These are phyloP conservation scores for Mormyrus proboscirostris DNA, from an alignment of 2,797 vertebrate species.

Conservation along the genomic window DNA sequence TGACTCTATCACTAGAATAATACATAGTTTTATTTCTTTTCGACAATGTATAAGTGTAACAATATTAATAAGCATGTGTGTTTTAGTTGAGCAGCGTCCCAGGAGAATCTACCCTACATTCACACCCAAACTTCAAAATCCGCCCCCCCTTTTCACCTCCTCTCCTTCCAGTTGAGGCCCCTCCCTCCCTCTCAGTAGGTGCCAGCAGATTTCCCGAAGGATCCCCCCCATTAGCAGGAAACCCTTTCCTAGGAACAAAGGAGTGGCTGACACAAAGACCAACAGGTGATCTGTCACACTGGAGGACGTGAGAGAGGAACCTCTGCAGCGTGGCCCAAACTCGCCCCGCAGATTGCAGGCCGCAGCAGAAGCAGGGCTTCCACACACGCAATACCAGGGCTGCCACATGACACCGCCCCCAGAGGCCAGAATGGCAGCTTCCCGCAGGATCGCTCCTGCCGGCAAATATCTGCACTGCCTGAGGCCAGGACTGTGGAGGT, in stretches of 20 bases:
- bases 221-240: neutral
- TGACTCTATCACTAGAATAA: neutral
- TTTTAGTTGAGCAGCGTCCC: neutral
- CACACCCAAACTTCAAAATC: neutral
- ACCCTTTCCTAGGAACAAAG: neutral
- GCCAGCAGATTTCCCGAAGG: neutral
- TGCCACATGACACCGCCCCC: neutral
- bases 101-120: neutral
- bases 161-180: neutral
- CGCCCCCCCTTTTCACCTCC: neutral
- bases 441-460: neutral
- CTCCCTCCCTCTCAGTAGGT: neutral
- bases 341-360: neutral
- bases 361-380: neutral
- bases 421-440: neutral
- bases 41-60: neutral
- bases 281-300: neutral
- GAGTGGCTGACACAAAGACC: neutral
- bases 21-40: neutral
- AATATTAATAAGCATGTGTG: neutral
- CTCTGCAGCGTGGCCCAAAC: neutral
- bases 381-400: neutral
- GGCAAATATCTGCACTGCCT: neutral
- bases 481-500: constrained; percentile 13
- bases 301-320: neutral